phyloP scores from a whole-genome alignment of 2,113 vertebrate species.

The Paramormyrops kingsleyae region DNA sequence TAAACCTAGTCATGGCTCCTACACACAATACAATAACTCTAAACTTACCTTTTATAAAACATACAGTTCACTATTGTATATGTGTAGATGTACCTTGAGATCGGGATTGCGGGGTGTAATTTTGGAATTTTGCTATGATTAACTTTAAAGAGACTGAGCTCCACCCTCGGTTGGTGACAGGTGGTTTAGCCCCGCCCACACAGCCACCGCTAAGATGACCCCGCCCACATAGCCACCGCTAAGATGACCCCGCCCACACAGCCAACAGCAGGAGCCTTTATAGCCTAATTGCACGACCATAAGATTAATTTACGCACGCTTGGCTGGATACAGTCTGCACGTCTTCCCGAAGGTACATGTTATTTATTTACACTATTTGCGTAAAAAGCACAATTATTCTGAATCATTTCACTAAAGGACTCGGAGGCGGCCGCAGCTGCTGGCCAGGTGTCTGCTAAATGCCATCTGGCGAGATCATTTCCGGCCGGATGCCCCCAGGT shows the following conservation, averaged over 20 bases:
- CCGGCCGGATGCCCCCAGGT: constrained; percentile 35
- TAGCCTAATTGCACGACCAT: constrained; percentile 42
- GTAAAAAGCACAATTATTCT: constrained; percentile 55
- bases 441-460: constrained; percentile 38
- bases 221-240: background rate
- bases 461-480: constrained; percentile 37
- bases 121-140: background rate
- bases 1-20: background rate
- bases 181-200: constrained; percentile 23
- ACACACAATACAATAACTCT: background rate
- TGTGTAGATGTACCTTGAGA: background rate
- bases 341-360: constrained; percentile 44
- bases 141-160: background rate
- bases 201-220: background rate
- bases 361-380: constrained; percentile 13
- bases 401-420: constrained; percentile 66
- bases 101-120: background rate
- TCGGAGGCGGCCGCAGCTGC: constrained; percentile 49
- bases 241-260: constrained; percentile 2
- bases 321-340: constrained; percentile 24
- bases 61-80: background rate
- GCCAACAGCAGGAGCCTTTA: constrained; percentile 45
- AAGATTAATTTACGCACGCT: constrained; percentile 32
- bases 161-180: background rate
- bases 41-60: background rate